Conservation (phyloP, 2,888 invertebrate species). For the Eupithecia dodoneata region DNA sequence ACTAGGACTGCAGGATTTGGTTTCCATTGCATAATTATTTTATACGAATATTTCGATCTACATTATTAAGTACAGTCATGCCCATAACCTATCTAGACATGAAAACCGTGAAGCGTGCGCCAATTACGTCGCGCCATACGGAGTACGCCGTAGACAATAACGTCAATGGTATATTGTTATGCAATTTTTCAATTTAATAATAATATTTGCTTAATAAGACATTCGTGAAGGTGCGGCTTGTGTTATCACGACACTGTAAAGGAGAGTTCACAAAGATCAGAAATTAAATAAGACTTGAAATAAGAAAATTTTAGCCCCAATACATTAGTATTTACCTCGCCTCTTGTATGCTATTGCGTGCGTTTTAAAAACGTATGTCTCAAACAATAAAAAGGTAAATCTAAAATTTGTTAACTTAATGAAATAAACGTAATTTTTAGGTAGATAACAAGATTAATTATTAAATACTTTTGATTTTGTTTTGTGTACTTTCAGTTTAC, state of each 20-base stretch:
- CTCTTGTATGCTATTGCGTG: no score
- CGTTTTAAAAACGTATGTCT: no score
- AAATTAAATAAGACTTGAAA: background rate
- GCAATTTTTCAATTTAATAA: conserved; percentile 61
- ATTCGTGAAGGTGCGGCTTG: conserved; percentile 46
- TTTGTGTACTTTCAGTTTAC: no score
- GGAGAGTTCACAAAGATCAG: conserved; percentile 43
- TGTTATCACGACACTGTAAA: conserved; percentile 48
- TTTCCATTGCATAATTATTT: background rate
- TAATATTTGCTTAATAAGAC: conserved; percentile 61
- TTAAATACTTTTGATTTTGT: no score
- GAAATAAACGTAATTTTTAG: no score
- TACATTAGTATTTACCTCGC: no score
- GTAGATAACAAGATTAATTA: no score
- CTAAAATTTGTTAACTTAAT: no score
- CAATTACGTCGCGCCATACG: conserved; percentile 45
- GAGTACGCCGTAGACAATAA: conserved; percentile 42
- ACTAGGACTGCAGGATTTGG: background rate
- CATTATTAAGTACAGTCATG: conserved; percentile 16
- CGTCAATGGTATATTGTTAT: conserved; percentile 50
- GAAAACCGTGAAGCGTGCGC: conserved; percentile 45
- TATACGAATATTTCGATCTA: background rate
- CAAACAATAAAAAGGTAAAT: no score
- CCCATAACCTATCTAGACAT: conserved; percentile 45
- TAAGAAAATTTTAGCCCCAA: no score